These are phyloP conservation scores for Tachina grossa DNA, from an alignment of 2,888 invertebrate genomes.

Conservation along the genomic window DNA sequence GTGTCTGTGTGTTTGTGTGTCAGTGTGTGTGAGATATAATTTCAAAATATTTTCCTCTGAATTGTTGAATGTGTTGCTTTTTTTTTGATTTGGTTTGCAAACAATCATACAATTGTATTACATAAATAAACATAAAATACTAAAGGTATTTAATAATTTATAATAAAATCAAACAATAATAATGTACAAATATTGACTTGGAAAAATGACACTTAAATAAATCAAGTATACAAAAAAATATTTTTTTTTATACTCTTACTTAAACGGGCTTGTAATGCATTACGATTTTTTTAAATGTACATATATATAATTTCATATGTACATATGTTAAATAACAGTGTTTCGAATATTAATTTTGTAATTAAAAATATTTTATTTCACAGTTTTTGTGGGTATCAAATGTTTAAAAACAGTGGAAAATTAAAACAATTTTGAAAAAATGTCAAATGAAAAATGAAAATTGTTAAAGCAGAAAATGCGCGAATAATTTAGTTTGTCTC, in stretches of 20 bases:
- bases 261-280: neutral
- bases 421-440: neutral
- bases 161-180: constrained; percentile 63
- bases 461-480: neutral
- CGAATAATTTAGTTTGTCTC: no score
- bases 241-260: neutral
- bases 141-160: constrained; percentile 65
- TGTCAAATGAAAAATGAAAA: neutral
- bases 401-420: constrained; percentile 1
- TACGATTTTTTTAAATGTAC: constrained; percentile 16
- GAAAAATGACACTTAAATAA: constrained; percentile 61
- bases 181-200: constrained; percentile 66
- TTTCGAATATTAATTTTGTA: constrained; percentile 29
- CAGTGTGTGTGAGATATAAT: constrained; percentile 13
- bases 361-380: neutral
- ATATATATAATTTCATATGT: neutral
- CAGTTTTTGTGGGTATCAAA: neutral
- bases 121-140: constrained; percentile 26
- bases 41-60: constrained; percentile 43
- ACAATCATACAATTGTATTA: neutral
- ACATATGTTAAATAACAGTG: constrained; percentile 9
- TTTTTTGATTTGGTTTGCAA: constrained; percentile 15
- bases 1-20: neutral
- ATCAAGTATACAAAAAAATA: constrained; percentile 25
- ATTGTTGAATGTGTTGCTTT: constrained; percentile 50